Conservation (phyloP, 2,888 invertebrate genomes). For the Eupithecia exiguata region DNA sequence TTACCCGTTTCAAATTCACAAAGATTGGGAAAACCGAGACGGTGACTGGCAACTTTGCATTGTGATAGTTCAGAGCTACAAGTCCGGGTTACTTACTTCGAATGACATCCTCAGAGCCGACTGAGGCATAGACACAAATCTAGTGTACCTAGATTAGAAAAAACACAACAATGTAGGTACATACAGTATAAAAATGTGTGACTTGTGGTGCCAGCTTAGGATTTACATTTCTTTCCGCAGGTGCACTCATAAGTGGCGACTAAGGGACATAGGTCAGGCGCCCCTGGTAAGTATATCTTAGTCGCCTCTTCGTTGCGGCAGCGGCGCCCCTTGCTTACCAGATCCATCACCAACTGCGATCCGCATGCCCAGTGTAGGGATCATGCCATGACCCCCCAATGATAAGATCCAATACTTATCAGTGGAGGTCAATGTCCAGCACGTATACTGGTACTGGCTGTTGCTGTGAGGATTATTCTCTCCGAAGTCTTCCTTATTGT, state of each 20-base stretch:
- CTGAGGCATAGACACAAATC: neutral
- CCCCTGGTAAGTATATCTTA: no score
- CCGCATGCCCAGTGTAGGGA: no score
- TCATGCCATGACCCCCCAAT: neutral
- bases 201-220: neutral
- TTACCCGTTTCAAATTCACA: slow-evolving; percentile 61
- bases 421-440: no score
- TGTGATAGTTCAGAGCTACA: slow-evolving; percentile 16
- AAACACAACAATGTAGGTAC: neutral
- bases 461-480: no score
- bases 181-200: neutral
- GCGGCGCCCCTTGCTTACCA: no score
- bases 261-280: no score
- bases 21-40: slow-evolving; percentile 60
- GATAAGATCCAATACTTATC: neutral
- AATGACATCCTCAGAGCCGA: neutral
- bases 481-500: no score
- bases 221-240: neutral
- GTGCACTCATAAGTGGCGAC: no score
- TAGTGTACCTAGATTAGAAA: neutral
- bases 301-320: no score
- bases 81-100: slow-evolving; percentile 18
- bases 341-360: no score
- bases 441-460: no score
- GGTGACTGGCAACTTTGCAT: slow-evolving; percentile 20